Conservation (phyloP, 2,113 vertebrate genomes). For the Myiozetetes cayanensis region DNA sequence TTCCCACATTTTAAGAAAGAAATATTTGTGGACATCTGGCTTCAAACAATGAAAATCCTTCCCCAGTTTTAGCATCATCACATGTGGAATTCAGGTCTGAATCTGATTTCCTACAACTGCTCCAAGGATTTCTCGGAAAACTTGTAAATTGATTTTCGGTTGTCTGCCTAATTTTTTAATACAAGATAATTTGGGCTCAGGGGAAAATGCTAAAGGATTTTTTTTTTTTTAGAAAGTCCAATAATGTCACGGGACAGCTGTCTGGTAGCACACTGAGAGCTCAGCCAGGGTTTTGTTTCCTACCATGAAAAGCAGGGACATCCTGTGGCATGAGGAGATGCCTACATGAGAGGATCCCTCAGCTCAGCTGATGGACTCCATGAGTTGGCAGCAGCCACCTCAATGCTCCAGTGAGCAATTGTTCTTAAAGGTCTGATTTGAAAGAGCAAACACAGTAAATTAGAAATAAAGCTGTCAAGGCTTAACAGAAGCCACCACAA, state of each 20-base stretch:
- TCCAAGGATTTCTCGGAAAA: neutral
- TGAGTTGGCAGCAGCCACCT: neutral
- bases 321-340: neutral
- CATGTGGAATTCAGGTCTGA: neutral
- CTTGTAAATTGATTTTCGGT: neutral
- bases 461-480: neutral
- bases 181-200: neutral
- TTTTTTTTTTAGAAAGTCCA: neutral
- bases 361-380: neutral
- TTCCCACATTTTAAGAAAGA: neutral
- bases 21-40: neutral
- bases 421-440: neutral
- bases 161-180: neutral
- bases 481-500: neutral
- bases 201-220: neutral
- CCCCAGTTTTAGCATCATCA: neutral
- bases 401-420: neutral
- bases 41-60: neutral
- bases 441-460: neutral
- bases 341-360: neutral
- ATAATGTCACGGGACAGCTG: fast-evolving
- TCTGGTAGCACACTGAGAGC: fast-evolving
- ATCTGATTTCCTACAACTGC: neutral
- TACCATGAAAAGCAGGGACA: neutral
- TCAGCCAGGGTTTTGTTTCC: neutral